A percentile compares a stretch with the other conserved stretches of the same genome.
Evolutionary conservation across 2,888 invertebrate genomes (phyloP).

Genomic region (Pseudeuparius sepicola): DNA sequence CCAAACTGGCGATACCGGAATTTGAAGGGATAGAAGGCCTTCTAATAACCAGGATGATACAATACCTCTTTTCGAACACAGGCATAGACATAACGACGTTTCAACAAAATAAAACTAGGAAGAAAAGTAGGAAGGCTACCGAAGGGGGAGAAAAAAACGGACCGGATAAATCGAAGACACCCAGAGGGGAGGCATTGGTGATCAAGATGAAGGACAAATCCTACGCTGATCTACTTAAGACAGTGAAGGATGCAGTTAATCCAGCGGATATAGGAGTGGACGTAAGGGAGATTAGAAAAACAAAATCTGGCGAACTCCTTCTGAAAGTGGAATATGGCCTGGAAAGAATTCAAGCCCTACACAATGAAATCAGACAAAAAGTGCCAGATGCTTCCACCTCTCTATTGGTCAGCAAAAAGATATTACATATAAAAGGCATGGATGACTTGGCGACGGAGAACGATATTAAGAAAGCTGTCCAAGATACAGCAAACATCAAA

Average conservation of each 20-base stretch:
- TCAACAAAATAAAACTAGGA: not conserved
- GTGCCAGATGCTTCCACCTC: constrained; percentile 9
- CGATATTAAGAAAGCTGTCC: constrained; percentile 9
- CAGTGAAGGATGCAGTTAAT: not conserved
- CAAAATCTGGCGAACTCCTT: no score
- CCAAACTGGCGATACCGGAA: constrained; percentile 15
- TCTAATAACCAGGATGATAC: constrained; percentile 9
- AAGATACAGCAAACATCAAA: constrained; percentile 5
- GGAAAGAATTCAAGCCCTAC: no score
- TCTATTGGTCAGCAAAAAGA: constrained; percentile 8
- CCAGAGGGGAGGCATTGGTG: not conserved
- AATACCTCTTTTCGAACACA: constrained; percentile 13
- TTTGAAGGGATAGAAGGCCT: constrained; percentile 12
- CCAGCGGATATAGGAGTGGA: constrained; percentile 5
- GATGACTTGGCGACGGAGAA: constrained; percentile 14
- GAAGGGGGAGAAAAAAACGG: no score
- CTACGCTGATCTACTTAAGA: constrained; percentile 8
- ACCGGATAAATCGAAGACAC: no score
- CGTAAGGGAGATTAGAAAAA: not conserved
- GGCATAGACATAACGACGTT: constrained; percentile 1
- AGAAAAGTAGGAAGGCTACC: no score
- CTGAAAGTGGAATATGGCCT: not conserved
- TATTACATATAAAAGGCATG: constrained; percentile 17
- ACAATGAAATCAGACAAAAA: constrained; percentile 1
- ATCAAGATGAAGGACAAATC: constrained; percentile 2